Percentiles rank a stretch among this genome's conserved stretches.
Evolutionary conservation across 2,797 vertebrate species (phyloP).

Genomic region (Esox lucius): DNA sequence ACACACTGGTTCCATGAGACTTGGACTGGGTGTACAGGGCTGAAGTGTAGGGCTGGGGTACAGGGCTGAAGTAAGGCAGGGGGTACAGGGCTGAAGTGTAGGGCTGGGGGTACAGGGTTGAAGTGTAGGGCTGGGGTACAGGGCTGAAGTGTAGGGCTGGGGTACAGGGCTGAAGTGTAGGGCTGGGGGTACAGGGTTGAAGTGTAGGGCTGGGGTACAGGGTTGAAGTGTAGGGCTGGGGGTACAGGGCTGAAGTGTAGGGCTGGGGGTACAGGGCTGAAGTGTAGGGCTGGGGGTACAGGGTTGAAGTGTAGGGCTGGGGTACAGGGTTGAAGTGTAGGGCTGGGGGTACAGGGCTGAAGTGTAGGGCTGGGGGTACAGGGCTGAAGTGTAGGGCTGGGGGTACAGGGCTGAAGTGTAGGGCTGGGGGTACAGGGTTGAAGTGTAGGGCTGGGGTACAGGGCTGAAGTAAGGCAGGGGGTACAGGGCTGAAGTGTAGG

Average conservation of each 20-base stretch:
- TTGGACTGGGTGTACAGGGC: not conserved
- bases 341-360: too few relatives aligned
- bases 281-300: not conserved
- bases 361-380: too few relatives aligned
- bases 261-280: too few relatives aligned
- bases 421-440: not conserved
- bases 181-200: not conserved
- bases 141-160: not conserved
- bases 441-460: not conserved
- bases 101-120: too few relatives aligned
- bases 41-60: not conserved
- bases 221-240: not conserved
- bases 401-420: too few relatives aligned
- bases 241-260: not conserved
- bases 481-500: too few relatives aligned
- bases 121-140: too few relatives aligned
- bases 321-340: too few relatives aligned
- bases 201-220: not conserved
- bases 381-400: too few relatives aligned
- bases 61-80: too few relatives aligned
- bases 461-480: too few relatives aligned
- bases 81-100: too few relatives aligned
- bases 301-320: not conserved
- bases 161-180: not conserved
- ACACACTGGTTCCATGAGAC: not conserved